A percentile compares a stretch with the other conserved stretches of the same genome.
Conservation (phyloP, 1,140 invertebrate species). For the Popillia japonica region DNA sequence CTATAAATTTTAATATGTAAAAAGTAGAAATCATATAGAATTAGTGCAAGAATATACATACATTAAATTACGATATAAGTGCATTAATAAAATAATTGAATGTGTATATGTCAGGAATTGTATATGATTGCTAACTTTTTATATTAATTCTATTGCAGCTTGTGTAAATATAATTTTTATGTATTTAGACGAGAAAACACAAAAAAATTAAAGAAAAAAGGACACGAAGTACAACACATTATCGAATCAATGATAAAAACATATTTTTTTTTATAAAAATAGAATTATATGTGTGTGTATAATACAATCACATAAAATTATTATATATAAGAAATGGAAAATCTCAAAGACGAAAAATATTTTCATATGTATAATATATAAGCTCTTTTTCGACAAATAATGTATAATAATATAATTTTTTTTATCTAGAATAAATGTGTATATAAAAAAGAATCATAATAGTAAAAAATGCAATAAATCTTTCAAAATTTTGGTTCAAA, state of each 20-base stretch:
- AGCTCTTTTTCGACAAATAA: too few relatives aligned
- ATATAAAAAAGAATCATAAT: conserved; percentile 29
- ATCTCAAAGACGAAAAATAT: neutral
- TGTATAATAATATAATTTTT: conserved; percentile 18
- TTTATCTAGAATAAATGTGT: neutral
- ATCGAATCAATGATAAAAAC: conserved; percentile 19
- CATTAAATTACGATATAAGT: too few relatives aligned
- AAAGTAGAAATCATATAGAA: too few relatives aligned
- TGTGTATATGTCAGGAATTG: too few relatives aligned
- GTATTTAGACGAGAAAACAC: too few relatives aligned
- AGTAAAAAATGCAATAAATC: neutral
- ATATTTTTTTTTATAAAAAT: conserved; percentile 7
- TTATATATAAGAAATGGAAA: neutral
- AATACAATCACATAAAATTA: neutral
- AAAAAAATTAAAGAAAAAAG: neutral
- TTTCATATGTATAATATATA: too few relatives aligned
- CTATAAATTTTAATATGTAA: too few relatives aligned
- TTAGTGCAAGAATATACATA: too few relatives aligned
- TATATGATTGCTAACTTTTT: too few relatives aligned
- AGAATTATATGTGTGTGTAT: conserved; percentile 13
- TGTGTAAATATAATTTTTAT: too few relatives aligned
- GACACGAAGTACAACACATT: neutral
- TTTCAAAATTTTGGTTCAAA: neutral
- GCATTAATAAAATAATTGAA: too few relatives aligned
- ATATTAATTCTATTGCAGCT: too few relatives aligned